These are phyloP conservation scores for Brachyistius frenatus DNA, from an alignment of 2,113 vertebrate genomes.

Conservation along the genomic window DNA sequence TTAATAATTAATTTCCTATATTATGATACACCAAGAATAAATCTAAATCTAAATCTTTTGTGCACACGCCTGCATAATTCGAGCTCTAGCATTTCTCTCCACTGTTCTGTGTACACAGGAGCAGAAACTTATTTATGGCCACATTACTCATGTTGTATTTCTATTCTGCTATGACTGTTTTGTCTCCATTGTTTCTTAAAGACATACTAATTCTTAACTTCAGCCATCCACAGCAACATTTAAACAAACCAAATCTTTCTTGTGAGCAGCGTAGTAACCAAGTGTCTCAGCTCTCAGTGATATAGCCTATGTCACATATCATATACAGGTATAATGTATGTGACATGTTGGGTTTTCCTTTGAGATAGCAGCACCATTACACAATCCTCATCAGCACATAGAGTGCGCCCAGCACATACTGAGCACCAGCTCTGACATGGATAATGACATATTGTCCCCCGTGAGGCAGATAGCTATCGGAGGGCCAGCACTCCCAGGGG, in stretches of 20 bases:
- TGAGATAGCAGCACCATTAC: background rate
- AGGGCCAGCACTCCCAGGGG: slow-evolving; percentile 45
- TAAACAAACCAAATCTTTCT: slow-evolving; percentile 17
- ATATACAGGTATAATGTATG: no score
- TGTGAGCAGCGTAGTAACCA: background rate
- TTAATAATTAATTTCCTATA: slow-evolving; percentile 72
- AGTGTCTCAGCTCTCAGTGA: background rate
- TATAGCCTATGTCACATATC: no score
- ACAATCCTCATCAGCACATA: slow-evolving; percentile 1
- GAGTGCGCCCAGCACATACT: slow-evolving; percentile 41
- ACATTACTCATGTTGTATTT: slow-evolving; percentile 69
- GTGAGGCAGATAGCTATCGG: slow-evolving; percentile 44
- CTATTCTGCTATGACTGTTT: slow-evolving; percentile 43
- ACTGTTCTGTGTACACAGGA: slow-evolving; percentile 63
- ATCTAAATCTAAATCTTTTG: slow-evolving; percentile 66
- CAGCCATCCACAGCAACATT: slow-evolving; percentile 20
- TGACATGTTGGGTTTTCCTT: slow-evolving; percentile 29
- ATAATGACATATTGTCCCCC: slow-evolving; percentile 60
- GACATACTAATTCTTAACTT: slow-evolving; percentile 33
- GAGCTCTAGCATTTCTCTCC: slow-evolving; percentile 27
- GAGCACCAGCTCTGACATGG: slow-evolving; percentile 44
- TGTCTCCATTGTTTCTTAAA: slow-evolving; percentile 43
- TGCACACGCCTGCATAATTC: slow-evolving; percentile 66
- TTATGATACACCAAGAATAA: slow-evolving; percentile 66
- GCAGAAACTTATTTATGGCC: slow-evolving; percentile 70